A percentile compares a stretch with the other conserved stretches of the same genome.
phyloP scores from a whole-genome alignment of 2,113 vertebrate species.

The Corynorhinus townsendii region DNA sequence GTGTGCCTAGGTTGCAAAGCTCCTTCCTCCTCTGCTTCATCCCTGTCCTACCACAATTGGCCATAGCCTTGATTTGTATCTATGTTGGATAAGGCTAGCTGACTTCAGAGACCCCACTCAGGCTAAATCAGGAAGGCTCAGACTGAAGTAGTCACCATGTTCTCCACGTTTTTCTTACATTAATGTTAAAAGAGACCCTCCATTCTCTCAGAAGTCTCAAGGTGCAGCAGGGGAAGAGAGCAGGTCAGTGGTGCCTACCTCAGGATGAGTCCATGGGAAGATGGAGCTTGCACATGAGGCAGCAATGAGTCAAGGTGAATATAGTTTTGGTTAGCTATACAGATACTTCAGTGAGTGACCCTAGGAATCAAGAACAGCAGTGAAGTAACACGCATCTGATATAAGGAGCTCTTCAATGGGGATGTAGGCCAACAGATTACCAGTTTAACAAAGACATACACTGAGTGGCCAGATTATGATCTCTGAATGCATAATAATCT shows the following conservation, averaged over 20 bases:
- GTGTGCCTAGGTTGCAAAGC: neutral
- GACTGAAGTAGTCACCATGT: neutral
- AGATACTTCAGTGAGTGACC: neutral
- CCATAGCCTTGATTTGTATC: neutral
- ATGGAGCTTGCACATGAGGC: neutral
- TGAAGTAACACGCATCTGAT: neutral
- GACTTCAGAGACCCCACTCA: neutral
- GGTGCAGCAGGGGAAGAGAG: neutral
- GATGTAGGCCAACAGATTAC: neutral
- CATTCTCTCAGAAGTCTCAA: neutral
- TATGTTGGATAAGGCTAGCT: neutral
- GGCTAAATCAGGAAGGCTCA: neutral
- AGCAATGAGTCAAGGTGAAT: neutral
- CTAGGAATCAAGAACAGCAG: neutral
- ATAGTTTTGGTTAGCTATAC: neutral
- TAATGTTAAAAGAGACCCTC: neutral
- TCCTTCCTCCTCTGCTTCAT: neutral
- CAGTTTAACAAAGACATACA: neutral
- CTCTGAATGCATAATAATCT: too few species aligned
- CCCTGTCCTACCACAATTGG: neutral
- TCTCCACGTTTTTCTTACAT: neutral
- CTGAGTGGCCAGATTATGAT: too few species aligned
- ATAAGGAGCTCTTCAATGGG: neutral
- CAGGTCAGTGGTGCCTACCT: neutral
- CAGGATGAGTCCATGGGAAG: neutral